Evolutionary conservation across 1,140 invertebrate genomes (phyloP).

Genomic region (Macrobrachium nipponense): DNA sequence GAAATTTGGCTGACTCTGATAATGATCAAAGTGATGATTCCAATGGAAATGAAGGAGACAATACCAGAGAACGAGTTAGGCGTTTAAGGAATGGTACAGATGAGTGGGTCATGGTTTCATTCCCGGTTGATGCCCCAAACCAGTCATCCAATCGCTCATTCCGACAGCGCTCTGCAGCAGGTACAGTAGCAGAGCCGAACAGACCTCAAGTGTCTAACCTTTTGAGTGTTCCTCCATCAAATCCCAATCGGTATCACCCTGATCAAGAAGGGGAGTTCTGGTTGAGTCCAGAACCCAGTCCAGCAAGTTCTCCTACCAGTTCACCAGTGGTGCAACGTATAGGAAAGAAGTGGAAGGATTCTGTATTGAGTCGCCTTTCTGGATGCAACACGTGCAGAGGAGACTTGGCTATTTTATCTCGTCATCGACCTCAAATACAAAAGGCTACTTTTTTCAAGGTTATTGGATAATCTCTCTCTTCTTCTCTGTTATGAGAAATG

Average conservation of each 20-base stretch:
- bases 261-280: constrained; percentile 43
- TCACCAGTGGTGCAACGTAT: constrained; percentile 27
- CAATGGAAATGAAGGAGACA: background rate
- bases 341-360: constrained; percentile 34
- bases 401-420: constrained; percentile 29
- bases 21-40: background rate
- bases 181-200: background rate
- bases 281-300: constrained; percentile 34
- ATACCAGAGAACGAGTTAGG: too few relatives aligned
- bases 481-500: background rate
- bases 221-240: constrained; percentile 7
- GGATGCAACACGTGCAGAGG: constrained; percentile 42
- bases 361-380: background rate
- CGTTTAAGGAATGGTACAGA: background rate
- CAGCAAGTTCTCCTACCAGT: background rate
- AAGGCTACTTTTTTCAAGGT: constrained; percentile 35
- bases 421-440: constrained; percentile 26
- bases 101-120: constrained; percentile 30
- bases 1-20: background rate
- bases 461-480: background rate
- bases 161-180: background rate
- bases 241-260: constrained; percentile 43
- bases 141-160: background rate
- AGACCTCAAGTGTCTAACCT: background rate
- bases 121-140: background rate